Evolutionary conservation across 1,140 invertebrate species (phyloP).

Genomic region (Sycophila sp.): DNA sequence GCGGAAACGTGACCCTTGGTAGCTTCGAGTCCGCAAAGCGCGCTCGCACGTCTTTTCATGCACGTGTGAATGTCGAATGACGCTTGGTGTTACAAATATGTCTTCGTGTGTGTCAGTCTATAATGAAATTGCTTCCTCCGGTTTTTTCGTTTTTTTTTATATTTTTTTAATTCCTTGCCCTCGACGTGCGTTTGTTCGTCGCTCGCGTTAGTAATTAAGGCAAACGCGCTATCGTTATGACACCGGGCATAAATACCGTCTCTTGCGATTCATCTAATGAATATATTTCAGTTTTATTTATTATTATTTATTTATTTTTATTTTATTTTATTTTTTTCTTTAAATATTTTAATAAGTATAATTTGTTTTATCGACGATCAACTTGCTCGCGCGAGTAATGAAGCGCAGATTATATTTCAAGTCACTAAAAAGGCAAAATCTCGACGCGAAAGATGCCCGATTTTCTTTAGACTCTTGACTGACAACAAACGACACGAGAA

Average conservation of each 20-base stretch:
- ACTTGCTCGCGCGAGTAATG: not conserved
- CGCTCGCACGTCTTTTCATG: slow-evolving; percentile 3
- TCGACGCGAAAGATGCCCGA: not conserved
- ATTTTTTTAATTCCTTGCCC: not conserved
- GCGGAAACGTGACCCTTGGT: not conserved
- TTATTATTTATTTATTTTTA: slow-evolving; percentile 2
- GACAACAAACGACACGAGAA: not conserved
- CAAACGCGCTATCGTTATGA: slow-evolving; percentile 42
- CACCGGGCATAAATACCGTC: not conserved
- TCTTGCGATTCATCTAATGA: not conserved
- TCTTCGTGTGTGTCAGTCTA: slow-evolving; percentile 53
- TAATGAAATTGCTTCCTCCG: slow-evolving; percentile 54
- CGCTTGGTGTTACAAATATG: slow-evolving; percentile 50
- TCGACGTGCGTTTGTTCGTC: no score
- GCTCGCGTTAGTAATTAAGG: slow-evolving; percentile 48
- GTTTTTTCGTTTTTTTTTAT: slow-evolving; percentile 12
- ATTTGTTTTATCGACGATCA: not conserved
- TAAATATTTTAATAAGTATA: no score
- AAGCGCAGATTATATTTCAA: not conserved
- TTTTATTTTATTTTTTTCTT: not conserved
- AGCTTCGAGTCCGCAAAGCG: no score
- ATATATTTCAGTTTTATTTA: no score
- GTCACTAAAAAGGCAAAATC: not conserved
- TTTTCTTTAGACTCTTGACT: not conserved
- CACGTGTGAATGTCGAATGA: slow-evolving; percentile 11